These are phyloP conservation scores for Bombus picipes DNA, from an alignment of 1,140 invertebrate genomes.

Conservation along the genomic window DNA sequence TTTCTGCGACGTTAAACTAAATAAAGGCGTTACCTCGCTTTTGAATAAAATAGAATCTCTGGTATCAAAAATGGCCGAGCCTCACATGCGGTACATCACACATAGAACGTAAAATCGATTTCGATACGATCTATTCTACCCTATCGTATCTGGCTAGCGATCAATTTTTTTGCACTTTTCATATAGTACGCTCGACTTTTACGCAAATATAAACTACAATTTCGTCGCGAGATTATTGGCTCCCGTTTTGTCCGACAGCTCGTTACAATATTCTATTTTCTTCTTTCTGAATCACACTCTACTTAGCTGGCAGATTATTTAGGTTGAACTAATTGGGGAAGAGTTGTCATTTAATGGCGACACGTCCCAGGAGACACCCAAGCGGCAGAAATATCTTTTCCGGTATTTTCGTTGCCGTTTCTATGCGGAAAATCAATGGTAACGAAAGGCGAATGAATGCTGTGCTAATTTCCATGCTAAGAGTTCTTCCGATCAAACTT, in stretches of 20 bases:
- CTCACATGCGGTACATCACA: neutral
- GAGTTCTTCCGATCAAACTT: no score
- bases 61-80: neutral
- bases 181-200: no score
- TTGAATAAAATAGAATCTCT: neutral
- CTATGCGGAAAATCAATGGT: conserved; percentile 35
- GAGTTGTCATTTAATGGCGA: conserved; percentile 27
- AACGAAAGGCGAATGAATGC: neutral
- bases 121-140: neutral
- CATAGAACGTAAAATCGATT: conserved; percentile 7
- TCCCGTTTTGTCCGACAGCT: neutral
- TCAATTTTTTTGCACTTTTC: neutral
- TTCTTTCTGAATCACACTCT: neutral
- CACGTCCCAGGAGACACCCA: neutral
- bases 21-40: neutral
- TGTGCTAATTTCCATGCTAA: neutral
- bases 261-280: neutral
- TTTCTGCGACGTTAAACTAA: neutral
- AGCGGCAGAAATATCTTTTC: neutral
- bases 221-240: neutral
- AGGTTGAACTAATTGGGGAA: conserved; percentile 53
- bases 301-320: conserved; percentile 30
- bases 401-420: conserved; percentile 18
- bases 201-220: neutral
- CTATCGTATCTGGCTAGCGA: neutral